These are phyloP conservation scores for Helostoma temminkii DNA, from an alignment of 2,797 vertebrate genomes.

Conservation along the genomic window DNA sequence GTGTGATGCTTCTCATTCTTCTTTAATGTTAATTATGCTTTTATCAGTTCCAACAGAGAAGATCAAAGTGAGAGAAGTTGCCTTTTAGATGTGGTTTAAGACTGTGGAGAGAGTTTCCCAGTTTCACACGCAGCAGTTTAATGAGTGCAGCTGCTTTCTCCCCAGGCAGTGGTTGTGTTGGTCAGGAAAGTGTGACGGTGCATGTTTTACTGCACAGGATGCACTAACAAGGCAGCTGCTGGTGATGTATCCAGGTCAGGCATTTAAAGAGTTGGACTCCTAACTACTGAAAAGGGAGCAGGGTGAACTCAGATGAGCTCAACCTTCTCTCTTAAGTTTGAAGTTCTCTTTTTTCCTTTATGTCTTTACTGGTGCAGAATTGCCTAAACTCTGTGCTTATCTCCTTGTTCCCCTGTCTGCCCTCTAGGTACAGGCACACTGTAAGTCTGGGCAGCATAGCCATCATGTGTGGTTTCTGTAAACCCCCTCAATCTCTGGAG, in stretches of 20 bases:
- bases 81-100: conserved; percentile 17
- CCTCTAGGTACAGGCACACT: conserved; percentile 88
- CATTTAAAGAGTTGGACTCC: conserved; percentile 38
- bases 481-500: conserved; percentile 90
- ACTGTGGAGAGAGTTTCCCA: conserved; percentile 30
- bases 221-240: conserved; percentile 63
- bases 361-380: conserved; percentile 15
- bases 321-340: conserved; percentile 11
- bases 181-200: conserved; percentile 63
- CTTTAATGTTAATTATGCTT: conserved; percentile 26
- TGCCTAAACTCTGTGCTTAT: conserved; percentile 14
- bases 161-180: conserved; percentile 30
- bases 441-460: conserved; percentile 90
- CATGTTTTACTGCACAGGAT: conserved; percentile 66
- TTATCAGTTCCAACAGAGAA: conserved; percentile 37
- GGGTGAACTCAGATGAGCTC: conserved; percentile 38
- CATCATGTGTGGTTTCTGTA: conserved; percentile 96
- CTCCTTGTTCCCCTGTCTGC: conserved; percentile 20
- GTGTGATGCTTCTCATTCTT: conserved; percentile 4
- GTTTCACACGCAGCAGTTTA: conserved; percentile 56
- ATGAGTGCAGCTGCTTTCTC: conserved; percentile 55
- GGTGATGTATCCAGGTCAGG: conserved; percentile 69
- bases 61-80: conserved; percentile 42
- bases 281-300: conserved; percentile 53
- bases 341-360: conserved; percentile 8